Evolutionary conservation across 2,797 vertebrate genomes (phyloP).

Genomic region (Leptoclinus maculatus): DNA sequence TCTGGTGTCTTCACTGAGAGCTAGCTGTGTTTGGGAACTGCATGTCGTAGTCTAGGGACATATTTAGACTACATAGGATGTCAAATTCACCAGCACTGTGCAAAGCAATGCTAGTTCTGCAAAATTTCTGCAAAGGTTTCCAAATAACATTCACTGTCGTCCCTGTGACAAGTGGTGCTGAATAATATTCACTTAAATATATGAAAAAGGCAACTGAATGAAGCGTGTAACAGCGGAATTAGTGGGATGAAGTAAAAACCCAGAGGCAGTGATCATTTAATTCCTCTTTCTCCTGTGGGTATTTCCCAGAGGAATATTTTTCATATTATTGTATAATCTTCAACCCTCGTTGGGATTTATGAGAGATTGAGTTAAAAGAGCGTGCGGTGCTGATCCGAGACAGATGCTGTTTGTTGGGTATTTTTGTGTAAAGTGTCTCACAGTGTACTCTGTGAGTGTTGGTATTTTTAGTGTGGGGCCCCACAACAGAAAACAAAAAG

Average conservation of each 20-base stretch:
- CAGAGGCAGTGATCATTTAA: not conserved
- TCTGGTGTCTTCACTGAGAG: conserved; percentile 45
- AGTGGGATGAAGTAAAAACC: conserved; percentile 9
- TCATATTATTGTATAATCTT: conserved; percentile 14
- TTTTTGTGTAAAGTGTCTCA: conserved; percentile 36
- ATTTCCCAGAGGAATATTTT: conserved; percentile 17
- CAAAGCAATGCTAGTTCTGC: conserved; percentile 14
- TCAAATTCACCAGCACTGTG: conserved; percentile 20
- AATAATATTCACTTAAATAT: conserved; percentile 12
- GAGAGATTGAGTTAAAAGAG: not conserved
- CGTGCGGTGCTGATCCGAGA: conserved; percentile 7
- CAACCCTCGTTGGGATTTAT: conserved; percentile 9
- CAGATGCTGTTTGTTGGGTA: conserved; percentile 23
- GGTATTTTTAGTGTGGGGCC: conserved; percentile 37
- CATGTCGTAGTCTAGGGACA: conserved; percentile 16
- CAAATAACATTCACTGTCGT: not conserved
- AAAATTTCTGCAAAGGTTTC: conserved; percentile 13
- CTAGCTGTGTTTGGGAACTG: conserved; percentile 41
- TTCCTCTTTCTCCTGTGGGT: conserved; percentile 9
- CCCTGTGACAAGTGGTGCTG: not conserved
- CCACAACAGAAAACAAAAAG: not conserved
- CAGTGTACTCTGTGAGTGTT: not conserved
- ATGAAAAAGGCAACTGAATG: not conserved
- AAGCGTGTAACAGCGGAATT: conserved; percentile 5
- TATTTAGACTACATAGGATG: conserved; percentile 44